Conservation (phyloP, 1,140 invertebrate genomes). For the Scaptomyza montana region DNA sequence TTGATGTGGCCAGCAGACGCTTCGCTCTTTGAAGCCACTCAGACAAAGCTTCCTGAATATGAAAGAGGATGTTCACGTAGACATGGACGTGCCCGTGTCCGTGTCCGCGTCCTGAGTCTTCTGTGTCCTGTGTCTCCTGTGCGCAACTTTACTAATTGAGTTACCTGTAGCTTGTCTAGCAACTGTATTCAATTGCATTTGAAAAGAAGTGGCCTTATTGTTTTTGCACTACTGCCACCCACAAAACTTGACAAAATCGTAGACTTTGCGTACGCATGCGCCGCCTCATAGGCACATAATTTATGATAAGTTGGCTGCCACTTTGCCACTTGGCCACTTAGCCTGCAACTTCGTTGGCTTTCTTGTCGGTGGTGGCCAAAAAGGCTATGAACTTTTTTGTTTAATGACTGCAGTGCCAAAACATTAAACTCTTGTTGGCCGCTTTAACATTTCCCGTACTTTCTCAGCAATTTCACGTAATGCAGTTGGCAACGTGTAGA, state of each 20-base stretch:
- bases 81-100: constrained; percentile 13
- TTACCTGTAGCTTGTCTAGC: constrained; percentile 48
- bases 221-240: constrained; percentile 16
- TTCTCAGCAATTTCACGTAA: constrained; percentile 41
- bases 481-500: constrained; percentile 58
- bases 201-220: constrained; percentile 59
- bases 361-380: constrained; percentile 39
- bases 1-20: constrained; percentile 1
- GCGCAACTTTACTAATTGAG: constrained; percentile 74
- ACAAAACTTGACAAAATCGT: constrained; percentile 8
- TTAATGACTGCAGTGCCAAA: constrained; percentile 75
- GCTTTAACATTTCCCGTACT: constrained; percentile 66
- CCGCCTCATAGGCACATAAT: constrained; percentile 36
- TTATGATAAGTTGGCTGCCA: constrained; percentile 63
- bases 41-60: constrained; percentile 16
- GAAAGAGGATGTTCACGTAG: background rate
- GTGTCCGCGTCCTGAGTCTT: background rate
- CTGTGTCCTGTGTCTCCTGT: constrained; percentile 7
- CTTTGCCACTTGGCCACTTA: constrained; percentile 48
- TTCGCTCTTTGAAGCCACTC: constrained; percentile 4
- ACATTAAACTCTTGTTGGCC: constrained; percentile 78
- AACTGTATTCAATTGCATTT: constrained; percentile 76
- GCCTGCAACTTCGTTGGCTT: constrained; percentile 10
- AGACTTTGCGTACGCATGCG: constrained; percentile 17
- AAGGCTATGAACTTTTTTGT: constrained; percentile 61